Evolutionary conservation across 2,113 vertebrate genomes (phyloP).

Genomic region (Oxygymnocypris stewartii): DNA sequence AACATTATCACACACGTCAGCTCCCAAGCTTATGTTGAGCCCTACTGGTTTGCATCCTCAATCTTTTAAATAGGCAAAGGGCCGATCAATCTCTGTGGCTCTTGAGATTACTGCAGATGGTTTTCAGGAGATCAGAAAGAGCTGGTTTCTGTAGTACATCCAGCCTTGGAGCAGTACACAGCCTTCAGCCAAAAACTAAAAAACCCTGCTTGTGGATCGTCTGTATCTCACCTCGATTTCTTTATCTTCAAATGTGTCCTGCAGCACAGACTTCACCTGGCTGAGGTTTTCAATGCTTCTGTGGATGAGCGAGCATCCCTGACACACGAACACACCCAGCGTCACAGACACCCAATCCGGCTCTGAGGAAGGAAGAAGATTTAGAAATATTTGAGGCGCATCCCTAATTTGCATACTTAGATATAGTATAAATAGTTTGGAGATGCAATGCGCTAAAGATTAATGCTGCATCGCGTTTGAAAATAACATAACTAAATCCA

Average conservation of each 20-base stretch:
- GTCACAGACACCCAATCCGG: slow-evolving; percentile 85
- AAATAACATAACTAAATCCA: not conserved
- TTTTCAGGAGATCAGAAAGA: not conserved
- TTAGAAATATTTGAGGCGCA: not conserved
- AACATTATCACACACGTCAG: slow-evolving; percentile 8
- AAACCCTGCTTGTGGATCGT: not conserved
- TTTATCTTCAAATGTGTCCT: slow-evolving; percentile 88
- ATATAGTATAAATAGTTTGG: not conserved
- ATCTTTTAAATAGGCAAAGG: slow-evolving; percentile 11
- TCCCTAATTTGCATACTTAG: not conserved
- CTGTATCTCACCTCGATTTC: slow-evolving; percentile 85
- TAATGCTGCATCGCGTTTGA: not conserved
- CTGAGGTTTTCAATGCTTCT: slow-evolving; percentile 89
- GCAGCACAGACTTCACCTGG: slow-evolving; percentile 86
- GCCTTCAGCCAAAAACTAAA: not conserved
- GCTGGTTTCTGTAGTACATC: not conserved
- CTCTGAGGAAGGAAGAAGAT: slow-evolving; percentile 27
- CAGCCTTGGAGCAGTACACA: not conserved
- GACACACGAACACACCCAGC: slow-evolving; percentile 91
- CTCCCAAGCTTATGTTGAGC: not conserved
- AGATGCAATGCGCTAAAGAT: not conserved
- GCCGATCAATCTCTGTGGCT: slow-evolving; percentile 10
- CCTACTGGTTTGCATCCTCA: slow-evolving; percentile 6
- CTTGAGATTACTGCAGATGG: slow-evolving; percentile 6
- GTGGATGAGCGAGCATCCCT: slow-evolving; percentile 92